Evolutionary conservation across 2,797 vertebrate species (phyloP), one percentile per base, ranked within the genome.

Genomic region (Pachyuromys duprasi): DNA sequence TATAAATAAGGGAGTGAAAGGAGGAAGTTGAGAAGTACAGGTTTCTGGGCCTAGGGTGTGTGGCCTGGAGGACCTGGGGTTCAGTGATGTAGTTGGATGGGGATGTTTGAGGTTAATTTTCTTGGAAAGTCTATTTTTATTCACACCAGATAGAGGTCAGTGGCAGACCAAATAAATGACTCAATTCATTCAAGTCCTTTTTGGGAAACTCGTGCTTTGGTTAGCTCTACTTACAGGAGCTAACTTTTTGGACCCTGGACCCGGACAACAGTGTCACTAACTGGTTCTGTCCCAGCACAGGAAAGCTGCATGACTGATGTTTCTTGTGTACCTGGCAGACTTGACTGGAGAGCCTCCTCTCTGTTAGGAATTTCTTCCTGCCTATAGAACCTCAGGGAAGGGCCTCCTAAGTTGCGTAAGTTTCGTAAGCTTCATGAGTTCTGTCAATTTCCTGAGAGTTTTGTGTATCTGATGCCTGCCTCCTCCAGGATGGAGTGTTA

Each of bases 1-100:
- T 8, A 39, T 8, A 39, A n/a, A 17, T 4, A 12, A 0, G 24
- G 36, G 12, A 65, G 2, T 13, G 31, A 65, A 26, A 15, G 0
- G 33, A 95, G 63, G 18, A 31, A 1, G 3, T 55, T 11, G 33
- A 57, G 86, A 36, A 5, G 3, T 24, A 4, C 0, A 12, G 6
- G 28, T 42, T 60, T 13, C 45, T 9, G 33, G 39, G 69, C 22
- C 17, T 26, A 8, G 4, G 9, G 18, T 70, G 5, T 22, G 55
- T 15, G 22, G 18, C 20, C 3, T 2, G 9, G 22, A 49, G n/a
- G 15, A 53, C n/a, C 31, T 24, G 28, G 49, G 55, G 4, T 36
- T 78, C 2, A 1, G 26, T 33, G 11, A 9, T 2, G 28, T 65
- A 62, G 36, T 45, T 74, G 65, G n/a, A 2, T 7, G 69, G 31